Evolutionary conservation across 2,797 vertebrate genomes (phyloP).

Genomic region (Morus bassanus): DNA sequence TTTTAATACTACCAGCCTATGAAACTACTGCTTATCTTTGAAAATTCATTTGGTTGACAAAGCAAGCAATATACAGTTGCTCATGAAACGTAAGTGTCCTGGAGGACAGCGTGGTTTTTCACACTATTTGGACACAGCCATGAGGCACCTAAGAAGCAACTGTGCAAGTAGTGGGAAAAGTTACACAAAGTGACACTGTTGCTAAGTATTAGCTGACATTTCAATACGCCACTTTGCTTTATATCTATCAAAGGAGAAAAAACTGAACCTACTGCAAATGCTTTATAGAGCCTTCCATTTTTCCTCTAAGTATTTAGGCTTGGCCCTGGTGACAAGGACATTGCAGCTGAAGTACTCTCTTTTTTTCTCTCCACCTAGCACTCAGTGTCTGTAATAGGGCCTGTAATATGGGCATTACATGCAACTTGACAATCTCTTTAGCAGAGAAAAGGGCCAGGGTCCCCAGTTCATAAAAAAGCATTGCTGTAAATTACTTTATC

Average conservation of each 20-base stretch:
- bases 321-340: not conserved
- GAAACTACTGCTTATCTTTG: not conserved
- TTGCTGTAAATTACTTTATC: not conserved
- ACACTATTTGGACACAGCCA: not conserved
- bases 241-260: not conserved
- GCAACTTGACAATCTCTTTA: not conserved
- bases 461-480: not conserved
- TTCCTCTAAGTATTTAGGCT: not conserved
- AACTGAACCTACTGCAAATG: accelerated
- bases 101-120: not conserved
- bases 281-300: not conserved
- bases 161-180: not conserved
- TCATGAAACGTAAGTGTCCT: not conserved
- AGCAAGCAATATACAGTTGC: not conserved
- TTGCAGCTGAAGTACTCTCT: not conserved
- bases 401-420: not conserved
- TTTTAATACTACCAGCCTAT: not conserved
- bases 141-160: not conserved
- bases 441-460: not conserved
- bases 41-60: not conserved
- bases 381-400: not conserved
- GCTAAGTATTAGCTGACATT: not conserved
- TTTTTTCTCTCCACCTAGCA: not conserved
- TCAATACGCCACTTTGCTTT: not conserved
- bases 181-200: not conserved